A percentile compares a stretch with the other conserved stretches of the same genome.
Conservation (phyloP, 2,888 invertebrate species). For the Eupsilia transversa region DNA sequence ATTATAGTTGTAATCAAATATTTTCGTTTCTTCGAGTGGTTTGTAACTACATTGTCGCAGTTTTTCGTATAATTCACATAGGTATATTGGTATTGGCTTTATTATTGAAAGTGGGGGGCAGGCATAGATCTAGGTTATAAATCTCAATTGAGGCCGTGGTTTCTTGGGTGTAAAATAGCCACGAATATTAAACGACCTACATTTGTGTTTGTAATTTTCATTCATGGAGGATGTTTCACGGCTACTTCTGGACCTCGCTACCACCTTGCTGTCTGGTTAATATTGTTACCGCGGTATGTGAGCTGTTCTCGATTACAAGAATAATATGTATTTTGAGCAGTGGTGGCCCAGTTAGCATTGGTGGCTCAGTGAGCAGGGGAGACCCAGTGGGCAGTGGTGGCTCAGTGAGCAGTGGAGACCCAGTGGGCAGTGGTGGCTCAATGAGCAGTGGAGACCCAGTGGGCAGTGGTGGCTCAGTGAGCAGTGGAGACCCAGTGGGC, state of each 20-base stretch:
- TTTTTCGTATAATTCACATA: constrained; percentile 46
- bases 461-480: no score
- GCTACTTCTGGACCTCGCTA: neutral
- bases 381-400: no score
- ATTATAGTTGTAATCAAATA: constrained; percentile 54
- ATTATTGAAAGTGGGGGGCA: neutral
- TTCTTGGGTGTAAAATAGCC: neutral
- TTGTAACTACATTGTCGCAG: constrained; percentile 26
- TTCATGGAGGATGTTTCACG: neutral
- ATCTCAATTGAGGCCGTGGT: neutral
- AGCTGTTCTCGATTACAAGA: neutral
- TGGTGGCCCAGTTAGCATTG: no score
- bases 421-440: no score
- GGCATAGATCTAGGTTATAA: neutral
- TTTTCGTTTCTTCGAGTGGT: constrained; percentile 32
- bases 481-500: no score
- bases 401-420: no score
- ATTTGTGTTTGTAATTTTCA: neutral
- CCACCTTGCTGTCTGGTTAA: neutral
- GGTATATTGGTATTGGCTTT: constrained; percentile 24
- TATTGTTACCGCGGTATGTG: neutral
- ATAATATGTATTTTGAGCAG: no score
- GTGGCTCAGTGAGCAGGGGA: no score
- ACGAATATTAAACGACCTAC: neutral
- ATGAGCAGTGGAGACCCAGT: no score